Evolutionary conservation across 2,113 vertebrate genomes (phyloP).

Genomic region (Pituophis catenifer): DNA sequence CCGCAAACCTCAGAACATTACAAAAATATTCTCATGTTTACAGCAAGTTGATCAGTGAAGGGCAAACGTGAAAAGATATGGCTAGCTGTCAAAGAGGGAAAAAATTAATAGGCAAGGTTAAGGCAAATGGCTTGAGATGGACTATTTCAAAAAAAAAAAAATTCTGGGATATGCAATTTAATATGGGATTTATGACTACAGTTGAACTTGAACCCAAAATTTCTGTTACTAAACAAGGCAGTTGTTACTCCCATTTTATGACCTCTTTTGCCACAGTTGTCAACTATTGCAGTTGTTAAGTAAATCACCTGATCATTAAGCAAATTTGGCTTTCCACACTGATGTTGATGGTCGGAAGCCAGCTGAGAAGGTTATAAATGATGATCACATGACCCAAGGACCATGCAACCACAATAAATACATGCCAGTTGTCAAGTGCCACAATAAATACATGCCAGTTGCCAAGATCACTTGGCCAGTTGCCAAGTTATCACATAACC

Average conservation of each 20-base stretch:
- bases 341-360: neutral
- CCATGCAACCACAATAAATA: neutral
- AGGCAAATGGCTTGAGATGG: neutral
- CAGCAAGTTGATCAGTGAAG: neutral
- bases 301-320: neutral
- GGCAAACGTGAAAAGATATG: neutral
- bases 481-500: neutral
- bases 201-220: neutral
- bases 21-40: neutral
- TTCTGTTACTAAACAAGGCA: neutral
- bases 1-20: neutral
- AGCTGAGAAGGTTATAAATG: neutral
- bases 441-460: neutral
- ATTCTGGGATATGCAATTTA: neutral
- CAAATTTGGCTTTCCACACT: neutral
- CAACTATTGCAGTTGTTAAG: neutral
- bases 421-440: too few relatives aligned
- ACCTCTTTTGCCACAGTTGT: neutral
- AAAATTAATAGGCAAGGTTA: neutral
- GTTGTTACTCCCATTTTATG: neutral
- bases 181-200: neutral
- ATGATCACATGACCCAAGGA: neutral
- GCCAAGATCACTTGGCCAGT: too few relatives aligned
- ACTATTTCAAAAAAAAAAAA: neutral
- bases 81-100: neutral